phyloP scores from a whole-genome alignment of 1,140 invertebrate genomes.

The Hydropsyche tenuis region DNA sequence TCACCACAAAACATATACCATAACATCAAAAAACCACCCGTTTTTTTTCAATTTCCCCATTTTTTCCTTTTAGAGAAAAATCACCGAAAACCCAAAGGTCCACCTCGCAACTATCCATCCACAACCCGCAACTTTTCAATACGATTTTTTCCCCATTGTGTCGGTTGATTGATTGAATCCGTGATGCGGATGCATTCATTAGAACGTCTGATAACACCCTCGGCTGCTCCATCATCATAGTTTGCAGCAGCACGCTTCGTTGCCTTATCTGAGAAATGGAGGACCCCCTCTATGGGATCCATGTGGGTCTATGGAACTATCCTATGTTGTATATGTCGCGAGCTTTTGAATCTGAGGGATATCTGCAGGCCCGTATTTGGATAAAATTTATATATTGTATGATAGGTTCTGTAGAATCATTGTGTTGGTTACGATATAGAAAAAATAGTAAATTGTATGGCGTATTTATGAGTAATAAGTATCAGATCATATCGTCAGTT shows the following conservation, averaged over 20 bases:
- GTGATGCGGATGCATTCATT: slow-evolving; percentile 43
- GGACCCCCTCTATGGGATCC: neutral
- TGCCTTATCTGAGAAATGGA: slow-evolving; percentile 39
- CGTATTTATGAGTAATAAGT: too few species aligned
- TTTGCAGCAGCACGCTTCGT: slow-evolving; percentile 40
- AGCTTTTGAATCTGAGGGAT: too few species aligned
- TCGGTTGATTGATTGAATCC: too few species aligned
- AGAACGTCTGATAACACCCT: slow-evolving; percentile 43
- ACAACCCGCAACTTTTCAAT: too few species aligned
- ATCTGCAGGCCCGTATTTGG: too few species aligned
- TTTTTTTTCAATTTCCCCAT: neutral
- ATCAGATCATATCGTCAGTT: too few species aligned
- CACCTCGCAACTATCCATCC: neutral
- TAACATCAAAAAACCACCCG: neutral
- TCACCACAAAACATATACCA: too few species aligned
- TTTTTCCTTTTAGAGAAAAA: neutral
- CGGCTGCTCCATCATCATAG: slow-evolving; percentile 48
- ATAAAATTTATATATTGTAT: too few species aligned
- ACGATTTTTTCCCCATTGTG: too few species aligned
- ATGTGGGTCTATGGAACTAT: neutral
- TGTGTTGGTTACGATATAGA: too few species aligned
- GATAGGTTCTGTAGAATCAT: too few species aligned
- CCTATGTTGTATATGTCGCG: neutral
- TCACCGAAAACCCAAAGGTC: neutral
- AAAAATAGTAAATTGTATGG: too few species aligned